Base-by-base conservation (phyloP, 92 coral and sea anemone species). In the Pocillopora grandis region DNA sequence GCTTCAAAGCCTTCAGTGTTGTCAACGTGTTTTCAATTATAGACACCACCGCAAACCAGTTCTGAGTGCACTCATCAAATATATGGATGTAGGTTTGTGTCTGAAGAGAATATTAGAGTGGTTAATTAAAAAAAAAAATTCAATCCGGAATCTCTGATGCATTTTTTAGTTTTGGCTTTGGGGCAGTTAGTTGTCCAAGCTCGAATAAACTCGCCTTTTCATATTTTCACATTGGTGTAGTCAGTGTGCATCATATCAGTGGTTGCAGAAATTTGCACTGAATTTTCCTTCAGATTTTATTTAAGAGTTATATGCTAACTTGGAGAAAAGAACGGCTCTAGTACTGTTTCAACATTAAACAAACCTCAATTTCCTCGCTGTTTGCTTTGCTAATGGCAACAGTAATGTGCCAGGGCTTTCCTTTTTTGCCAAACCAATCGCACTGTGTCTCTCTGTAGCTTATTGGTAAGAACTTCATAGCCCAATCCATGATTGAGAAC, bases 41-140 rank as follows among this genome's bases (percentile, higher is more conserved):
- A 13, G 85, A 67, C 13, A 63, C 85, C 20, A 82, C 86, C 31
- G 68, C 58, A 21, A 82, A 82, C 86, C 79, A 82, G 63, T 82
- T 71, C 70, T 82, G 86, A 2, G 71, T 82, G 68, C 86, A 72
- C 66, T 82, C 55, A 69, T 82, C 86, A 21, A 82, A 71, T 52
- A 71, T 27, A 63, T 82, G 79, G 86, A 59, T 48, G 78, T 69
- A 82, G 66, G 78, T 82, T 58, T 0, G 0, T 8, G 66, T 63
- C 86, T 82, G 37, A 80, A 52, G 78, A 74, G 78, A 75, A 75
- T 49, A 75, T 75, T n/a, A 57, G 56, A 10, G 8, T 55, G 35
- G 62, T 20, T 75, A 35, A 52, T 73, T 73, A 15, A 6, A 52
- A 75, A 75, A 61, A 75, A 52, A 75, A 16, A 23, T 23, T 23